A percentile compares a stretch with the other conserved stretches of the same genome.
These are phyloP conservation scores for Mormoops blainvillei DNA, from an alignment of 2,113 vertebrate genomes.

Conservation along the genomic window DNA sequence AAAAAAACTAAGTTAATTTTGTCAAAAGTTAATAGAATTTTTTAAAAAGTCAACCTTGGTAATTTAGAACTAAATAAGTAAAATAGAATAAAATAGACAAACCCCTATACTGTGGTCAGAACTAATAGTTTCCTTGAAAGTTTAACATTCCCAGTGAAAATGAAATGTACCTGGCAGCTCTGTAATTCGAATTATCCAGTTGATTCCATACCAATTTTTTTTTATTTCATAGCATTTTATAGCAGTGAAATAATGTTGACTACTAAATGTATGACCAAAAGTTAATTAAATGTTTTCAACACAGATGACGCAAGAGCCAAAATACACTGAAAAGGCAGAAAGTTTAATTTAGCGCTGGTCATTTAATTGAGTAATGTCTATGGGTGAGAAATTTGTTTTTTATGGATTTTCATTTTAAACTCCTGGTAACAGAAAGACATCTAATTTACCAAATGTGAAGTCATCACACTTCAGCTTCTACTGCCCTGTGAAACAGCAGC, in stretches of 20 bases:
- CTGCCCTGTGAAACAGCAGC: background rate
- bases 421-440: background rate
- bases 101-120: background rate
- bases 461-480: background rate
- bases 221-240: slow-evolving; percentile 28
- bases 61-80: slow-evolving; percentile 4
- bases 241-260: slow-evolving; percentile 21
- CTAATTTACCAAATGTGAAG: background rate
- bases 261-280: slow-evolving; percentile 68
- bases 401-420: slow-evolving; percentile 22
- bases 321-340: slow-evolving; percentile 32
- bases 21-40: background rate
- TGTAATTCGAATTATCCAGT: background rate
- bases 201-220: background rate
- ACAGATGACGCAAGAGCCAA: slow-evolving; percentile 55
- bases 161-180: background rate
- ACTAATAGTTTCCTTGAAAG: background rate
- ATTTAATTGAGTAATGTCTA: slow-evolving; percentile 12
- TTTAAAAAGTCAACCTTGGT: background rate
- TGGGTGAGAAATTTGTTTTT: background rate
- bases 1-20: background rate
- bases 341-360: slow-evolving; percentile 2
- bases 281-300: slow-evolving; percentile 60
- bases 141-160: background rate
- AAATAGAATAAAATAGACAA: background rate